Base-by-base conservation (phyloP, 2,113 vertebrate genomes). In the Brachyhypopomus gauderio region DNA sequence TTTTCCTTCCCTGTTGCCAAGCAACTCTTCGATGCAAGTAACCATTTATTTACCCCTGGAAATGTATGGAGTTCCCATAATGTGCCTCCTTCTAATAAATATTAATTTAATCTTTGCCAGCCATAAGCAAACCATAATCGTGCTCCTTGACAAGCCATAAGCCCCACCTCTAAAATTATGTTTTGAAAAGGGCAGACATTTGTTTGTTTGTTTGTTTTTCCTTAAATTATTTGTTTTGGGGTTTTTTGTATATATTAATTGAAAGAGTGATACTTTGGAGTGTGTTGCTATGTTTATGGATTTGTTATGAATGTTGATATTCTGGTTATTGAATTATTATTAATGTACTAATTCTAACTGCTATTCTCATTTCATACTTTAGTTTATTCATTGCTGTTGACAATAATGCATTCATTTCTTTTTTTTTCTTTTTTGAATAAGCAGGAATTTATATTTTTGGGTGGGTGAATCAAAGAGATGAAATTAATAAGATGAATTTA, bases 221-320 rank as follows among this genome's bases (percentile, higher is more conserved):
- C 9, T 52, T 52, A 52, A 52, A 52, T 52, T 52, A 52, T 52
- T 52, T 52, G 14, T 52, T 83, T 60, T 74, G n/a, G n/a, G 30
- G 1, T 45, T 92, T 90, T 80, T 89, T 91, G 87, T 92, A 92
- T 90, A 93, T 94, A 92, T 92, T 92, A 92, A 92, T 92, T 90
- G 88, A 92, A 93, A 87, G 93, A 94, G 92, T 94, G 93, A 72
- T 92, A 89, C 92, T 90, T 90, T 89, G 88, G 92, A 92, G 91
- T 93, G 93, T 91, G 89, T 93, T 92, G 87, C 91, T 88, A 86
- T 92, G 90, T 93, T 92, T 89, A 92, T 93, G 89, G 91, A 92
- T 92, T 92, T 93, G 91, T 93, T 92, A 93, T 93, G 92, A 93
- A 93, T 94, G 93, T 94, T 92, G 89, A 93, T 93, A 93, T 93